Evolutionary conservation across 2,888 invertebrate genomes (phyloP), one percentile per base, ranked within the genome.

Genomic region (Psylliodes chrysocephalus): DNA sequence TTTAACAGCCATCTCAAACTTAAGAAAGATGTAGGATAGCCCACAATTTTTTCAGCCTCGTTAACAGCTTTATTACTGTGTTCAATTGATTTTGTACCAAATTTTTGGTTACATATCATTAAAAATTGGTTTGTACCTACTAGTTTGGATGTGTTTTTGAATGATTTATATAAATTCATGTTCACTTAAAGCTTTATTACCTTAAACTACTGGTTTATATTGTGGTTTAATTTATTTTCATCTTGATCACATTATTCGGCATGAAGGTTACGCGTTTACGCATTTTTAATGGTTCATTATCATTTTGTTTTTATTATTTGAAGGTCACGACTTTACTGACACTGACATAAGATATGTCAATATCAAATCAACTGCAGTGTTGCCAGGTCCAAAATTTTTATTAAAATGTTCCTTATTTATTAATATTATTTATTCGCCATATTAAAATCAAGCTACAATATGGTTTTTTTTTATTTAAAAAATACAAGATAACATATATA

Each of bases 1-100:
- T 94, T 96, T 28, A 97, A 83, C n/a, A 97, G 85, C 92, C 95
- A 96, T 65, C 96, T 87, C 17, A 97, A 84, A 79, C 93, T 96
- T 63, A 96, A 85, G 81, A 96, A 96, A 2, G 96, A 96, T 1
- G 96, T 96, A 2, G 97, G 95, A 84, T 97, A 97, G 1, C 96
- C 96, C 28, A 98, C 96, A 68, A 97, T 92, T 84, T 95, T 95
- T 84, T 97, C 97, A 10, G 96, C 97, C 80, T 96, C 95, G 69
- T 93, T 93, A 15, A 97, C 76, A 28, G 76, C 76, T 44, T 51
- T 66, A 42, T 67, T 72, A 55, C 71, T 54, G 17, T 65, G 65
- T 57, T 70, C 69, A 60, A 61, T 63, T n/a, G 65, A 57, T 67
- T 66, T 66, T 15, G 64, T 63, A 30, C 63, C 63, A 55, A 66